These are phyloP conservation scores for Acromyrmex charruanus DNA, from an alignment of 1,140 invertebrate genomes.

Conservation along the genomic window DNA sequence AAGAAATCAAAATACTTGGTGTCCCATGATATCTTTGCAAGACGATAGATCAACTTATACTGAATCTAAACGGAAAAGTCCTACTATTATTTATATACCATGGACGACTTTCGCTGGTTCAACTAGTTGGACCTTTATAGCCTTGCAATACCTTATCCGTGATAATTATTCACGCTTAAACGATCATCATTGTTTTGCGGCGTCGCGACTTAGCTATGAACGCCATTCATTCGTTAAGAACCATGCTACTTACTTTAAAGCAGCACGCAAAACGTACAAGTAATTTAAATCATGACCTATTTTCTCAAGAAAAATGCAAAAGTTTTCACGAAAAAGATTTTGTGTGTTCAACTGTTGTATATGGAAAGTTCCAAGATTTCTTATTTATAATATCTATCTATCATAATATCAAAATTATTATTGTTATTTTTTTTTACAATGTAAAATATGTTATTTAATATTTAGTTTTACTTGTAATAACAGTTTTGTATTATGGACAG, in stretches of 20 bases:
- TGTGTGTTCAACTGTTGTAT: not conserved
- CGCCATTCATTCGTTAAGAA: not conserved
- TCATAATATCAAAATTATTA: conserved; percentile 4
- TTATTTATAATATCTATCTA: not conserved
- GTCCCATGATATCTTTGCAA: conserved; percentile 69
- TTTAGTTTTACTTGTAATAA: not conserved
- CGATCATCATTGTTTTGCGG: conserved; percentile 58
- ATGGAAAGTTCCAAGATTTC: not conserved
- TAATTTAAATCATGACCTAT: not conserved
- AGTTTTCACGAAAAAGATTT: conserved; percentile 12
- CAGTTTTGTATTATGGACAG: not conserved
- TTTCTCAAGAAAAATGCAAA: not conserved
- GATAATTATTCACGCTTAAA: conserved; percentile 69
- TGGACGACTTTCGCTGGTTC: conserved; percentile 80
- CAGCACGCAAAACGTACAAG: not conserved
- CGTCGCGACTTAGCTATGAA: not conserved
- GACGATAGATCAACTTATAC: conserved; percentile 71
- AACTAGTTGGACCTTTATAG: conserved; percentile 74
- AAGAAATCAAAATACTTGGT: conserved; percentile 65
- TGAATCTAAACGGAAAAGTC: conserved; percentile 71
- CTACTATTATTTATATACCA: conserved; percentile 83
- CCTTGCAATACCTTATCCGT: conserved; percentile 57
- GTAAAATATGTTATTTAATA: conserved; percentile 3
- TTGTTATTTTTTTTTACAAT: not conserved
- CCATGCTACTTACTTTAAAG: not conserved